These are phyloP conservation scores for Meles meles DNA, from an alignment of 2,113 vertebrate species.

Conservation along the genomic window DNA sequence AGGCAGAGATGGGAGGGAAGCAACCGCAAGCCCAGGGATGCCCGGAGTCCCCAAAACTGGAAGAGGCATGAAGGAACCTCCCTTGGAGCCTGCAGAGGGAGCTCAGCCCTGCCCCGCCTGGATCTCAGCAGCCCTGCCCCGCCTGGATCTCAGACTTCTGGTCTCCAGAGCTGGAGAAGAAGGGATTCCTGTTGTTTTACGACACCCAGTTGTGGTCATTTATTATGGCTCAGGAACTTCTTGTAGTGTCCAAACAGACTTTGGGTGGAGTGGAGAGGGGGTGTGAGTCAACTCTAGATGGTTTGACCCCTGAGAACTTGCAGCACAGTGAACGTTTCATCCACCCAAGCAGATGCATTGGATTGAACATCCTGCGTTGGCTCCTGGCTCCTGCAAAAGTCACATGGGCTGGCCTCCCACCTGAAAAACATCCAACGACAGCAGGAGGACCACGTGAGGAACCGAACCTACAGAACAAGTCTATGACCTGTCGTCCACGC, in stretches of 20 bases:
- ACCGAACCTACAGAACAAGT: rapidly evolving
- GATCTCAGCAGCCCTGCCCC: rapidly evolving
- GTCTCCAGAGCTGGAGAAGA: not conserved
- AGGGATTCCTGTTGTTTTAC: no score
- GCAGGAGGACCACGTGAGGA: not conserved
- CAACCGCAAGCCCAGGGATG: not conserved
- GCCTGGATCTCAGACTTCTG: not conserved
- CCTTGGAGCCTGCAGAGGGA: not conserved
- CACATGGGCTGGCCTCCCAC: not conserved
- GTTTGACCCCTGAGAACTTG: not conserved
- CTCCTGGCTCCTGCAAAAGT: not conserved
- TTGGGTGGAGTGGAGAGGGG: rapidly evolving
- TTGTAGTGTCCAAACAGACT: not conserved
- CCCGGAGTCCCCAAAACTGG: no score
- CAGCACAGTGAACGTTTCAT: not conserved
- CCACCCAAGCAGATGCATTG: rapidly evolving
- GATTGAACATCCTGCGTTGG: not conserved
- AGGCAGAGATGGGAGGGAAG: not conserved
- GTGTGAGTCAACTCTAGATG: rapidly evolving
- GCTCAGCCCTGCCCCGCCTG: rapidly evolving
- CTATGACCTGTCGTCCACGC: rapidly evolving
- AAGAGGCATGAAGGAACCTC: not conserved
- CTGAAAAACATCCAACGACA: not conserved
- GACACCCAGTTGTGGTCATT: no score
- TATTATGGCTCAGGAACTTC: not conserved